A percentile compares a stretch with the other conserved stretches of the same genome.
Conservation (phyloP, 2,888 invertebrate species). For the Mimas tiliae region DNA sequence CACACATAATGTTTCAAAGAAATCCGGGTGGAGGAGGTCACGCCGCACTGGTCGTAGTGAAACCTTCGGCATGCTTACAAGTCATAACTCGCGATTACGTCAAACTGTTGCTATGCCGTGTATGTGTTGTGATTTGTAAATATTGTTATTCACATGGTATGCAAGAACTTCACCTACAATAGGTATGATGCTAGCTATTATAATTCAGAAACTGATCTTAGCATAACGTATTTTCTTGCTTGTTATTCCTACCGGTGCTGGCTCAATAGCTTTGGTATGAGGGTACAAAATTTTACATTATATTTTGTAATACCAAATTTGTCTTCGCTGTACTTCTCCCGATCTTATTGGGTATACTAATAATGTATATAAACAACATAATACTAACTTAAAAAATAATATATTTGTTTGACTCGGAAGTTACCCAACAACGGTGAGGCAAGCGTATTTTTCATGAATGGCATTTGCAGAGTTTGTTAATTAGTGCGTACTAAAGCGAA, state of each 20-base stretch:
- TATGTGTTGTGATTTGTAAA: neutral
- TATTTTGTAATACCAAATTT: too few relatives aligned
- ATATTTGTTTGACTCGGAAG: slow-evolving; percentile 7
- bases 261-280: too few relatives aligned
- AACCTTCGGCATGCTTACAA: slow-evolving; percentile 21
- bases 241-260: too few relatives aligned
- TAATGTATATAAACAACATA: neutral
- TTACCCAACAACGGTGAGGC: neutral
- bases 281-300: too few relatives aligned
- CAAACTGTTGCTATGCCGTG: slow-evolving; percentile 5
- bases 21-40: slow-evolving; percentile 16
- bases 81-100: slow-evolving; percentile 19
- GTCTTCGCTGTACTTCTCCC: too few relatives aligned
- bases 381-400: neutral
- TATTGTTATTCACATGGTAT: neutral
- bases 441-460: neutral
- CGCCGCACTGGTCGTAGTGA: slow-evolving; percentile 8
- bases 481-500: slow-evolving; percentile 22
- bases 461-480: slow-evolving; percentile 12
- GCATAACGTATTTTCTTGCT: too few relatives aligned
- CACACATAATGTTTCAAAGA: slow-evolving; percentile 16
- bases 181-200: too few relatives aligned
- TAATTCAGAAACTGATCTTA: too few relatives aligned
- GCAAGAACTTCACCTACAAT: too few relatives aligned
- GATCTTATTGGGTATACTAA: too few relatives aligned